phyloP scores from a whole-genome alignment of 2,113 vertebrate genomes.

The Apistogramma diplotaenia region DNA sequence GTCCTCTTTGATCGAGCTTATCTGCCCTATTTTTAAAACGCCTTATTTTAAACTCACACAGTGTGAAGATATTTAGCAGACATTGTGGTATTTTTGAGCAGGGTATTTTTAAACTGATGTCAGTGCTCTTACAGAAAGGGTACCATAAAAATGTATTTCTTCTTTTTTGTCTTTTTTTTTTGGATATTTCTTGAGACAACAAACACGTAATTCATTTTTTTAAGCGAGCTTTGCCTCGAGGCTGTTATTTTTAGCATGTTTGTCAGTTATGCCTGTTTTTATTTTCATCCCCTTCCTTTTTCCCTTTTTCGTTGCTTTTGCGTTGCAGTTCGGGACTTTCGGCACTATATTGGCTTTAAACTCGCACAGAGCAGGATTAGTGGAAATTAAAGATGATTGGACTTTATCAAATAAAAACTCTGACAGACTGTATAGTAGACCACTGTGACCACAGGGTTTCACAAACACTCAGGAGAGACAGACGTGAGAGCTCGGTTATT shows the following conservation, averaged over 20 bases:
- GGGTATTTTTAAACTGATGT: slow-evolving; percentile 4
- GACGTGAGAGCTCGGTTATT: slow-evolving; percentile 29
- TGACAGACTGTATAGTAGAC: slow-evolving; percentile 8
- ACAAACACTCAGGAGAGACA: slow-evolving; percentile 47
- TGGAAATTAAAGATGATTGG: slow-evolving; percentile 21
- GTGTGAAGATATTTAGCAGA: slow-evolving; percentile 21
- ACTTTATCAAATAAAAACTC: slow-evolving; percentile 16
- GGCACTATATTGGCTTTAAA: neutral
- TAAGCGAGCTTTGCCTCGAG: slow-evolving; percentile 22
- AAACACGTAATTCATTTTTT: slow-evolving; percentile 10
- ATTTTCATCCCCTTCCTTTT: slow-evolving; percentile 5
- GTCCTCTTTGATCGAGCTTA: neutral
- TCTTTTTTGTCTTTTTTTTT: neutral
- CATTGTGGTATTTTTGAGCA: neutral
- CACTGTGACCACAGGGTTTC: slow-evolving; percentile 52
- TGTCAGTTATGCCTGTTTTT: slow-evolving; percentile 3
- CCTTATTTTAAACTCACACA: slow-evolving; percentile 12
- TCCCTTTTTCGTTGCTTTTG: neutral
- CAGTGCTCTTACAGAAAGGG: neutral
- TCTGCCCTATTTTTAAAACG: neutral
- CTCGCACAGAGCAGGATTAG: neutral
- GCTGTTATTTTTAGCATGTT: slow-evolving; percentile 32
- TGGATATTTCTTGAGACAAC: neutral
- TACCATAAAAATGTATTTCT: neutral
- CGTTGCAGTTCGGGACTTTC: neutral